phyloP scores from a whole-genome alignment of 2,113 vertebrate genomes.

The Melanotaenia duboulayi region DNA sequence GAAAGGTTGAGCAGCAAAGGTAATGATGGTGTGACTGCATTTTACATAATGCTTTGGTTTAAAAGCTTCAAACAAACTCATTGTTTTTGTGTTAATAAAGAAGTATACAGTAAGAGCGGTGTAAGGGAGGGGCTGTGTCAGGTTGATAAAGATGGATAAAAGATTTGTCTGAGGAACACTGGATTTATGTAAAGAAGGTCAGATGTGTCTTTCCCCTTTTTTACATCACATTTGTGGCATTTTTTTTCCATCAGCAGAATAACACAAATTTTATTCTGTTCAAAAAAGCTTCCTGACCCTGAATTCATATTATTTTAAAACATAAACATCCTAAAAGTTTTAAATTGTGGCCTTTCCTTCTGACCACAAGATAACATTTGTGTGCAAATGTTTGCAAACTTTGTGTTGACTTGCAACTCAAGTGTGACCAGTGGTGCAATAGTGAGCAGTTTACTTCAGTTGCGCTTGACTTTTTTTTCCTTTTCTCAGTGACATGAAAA shows the following conservation, averaged over 20 bases:
- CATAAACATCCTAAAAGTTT: not conserved
- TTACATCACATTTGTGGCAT: not conserved
- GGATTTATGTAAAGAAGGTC: slow-evolving; percentile 31
- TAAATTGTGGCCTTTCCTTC: too few species aligned
- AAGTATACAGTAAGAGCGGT: slow-evolving; percentile 5
- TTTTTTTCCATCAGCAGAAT: not conserved
- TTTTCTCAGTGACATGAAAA: not conserved
- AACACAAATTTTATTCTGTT: not conserved
- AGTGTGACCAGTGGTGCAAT: not conserved
- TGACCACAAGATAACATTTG: not conserved
- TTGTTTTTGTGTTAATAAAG: slow-evolving; percentile 36
- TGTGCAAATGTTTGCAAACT: too few species aligned
- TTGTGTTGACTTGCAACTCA: too few species aligned
- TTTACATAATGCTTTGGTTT: slow-evolving; percentile 49
- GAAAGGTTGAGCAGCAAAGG: slow-evolving; percentile 75
- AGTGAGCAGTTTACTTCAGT: not conserved
- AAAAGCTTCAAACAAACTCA: slow-evolving; percentile 38
- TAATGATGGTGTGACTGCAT: slow-evolving; percentile 59
- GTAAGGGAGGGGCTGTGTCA: slow-evolving; percentile 33
- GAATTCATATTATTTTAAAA: not conserved
- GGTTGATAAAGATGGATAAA: slow-evolving; percentile 8
- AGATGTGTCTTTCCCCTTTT: not conserved
- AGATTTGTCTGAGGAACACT: slow-evolving; percentile 17
- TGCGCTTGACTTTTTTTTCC: not conserved
- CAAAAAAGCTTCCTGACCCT: not conserved